Conservation (phyloP, 2,888 invertebrate species). For the Drosophila glabriapex region DNA sequence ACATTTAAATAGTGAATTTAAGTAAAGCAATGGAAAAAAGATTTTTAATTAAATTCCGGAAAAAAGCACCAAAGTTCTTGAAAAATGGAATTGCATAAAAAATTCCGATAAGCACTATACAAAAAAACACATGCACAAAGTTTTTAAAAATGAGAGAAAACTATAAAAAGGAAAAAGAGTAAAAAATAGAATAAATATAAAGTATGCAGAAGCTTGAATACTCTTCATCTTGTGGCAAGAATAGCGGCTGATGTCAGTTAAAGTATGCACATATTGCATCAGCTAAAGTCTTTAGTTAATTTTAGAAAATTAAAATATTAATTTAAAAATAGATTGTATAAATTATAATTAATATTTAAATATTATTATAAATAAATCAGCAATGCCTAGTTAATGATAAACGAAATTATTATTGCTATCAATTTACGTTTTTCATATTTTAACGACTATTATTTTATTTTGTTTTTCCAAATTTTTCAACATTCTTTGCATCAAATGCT, state of each 20-base stretch:
- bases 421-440: background rate
- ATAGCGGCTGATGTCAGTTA: background rate
- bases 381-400: background rate
- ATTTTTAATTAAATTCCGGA: slow-evolving; percentile 70
- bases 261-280: too few relatives aligned
- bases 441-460: background rate
- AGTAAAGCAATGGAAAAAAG: slow-evolving; percentile 43
- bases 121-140: slow-evolving; percentile 10
- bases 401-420: background rate
- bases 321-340: rapidly evolving
- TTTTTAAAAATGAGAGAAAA: slow-evolving; percentile 12
- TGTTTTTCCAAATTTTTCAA: background rate
- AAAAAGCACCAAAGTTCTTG: slow-evolving; percentile 14
- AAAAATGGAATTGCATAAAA: slow-evolving; percentile 29
- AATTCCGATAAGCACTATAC: slow-evolving; percentile 32
- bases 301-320: background rate
- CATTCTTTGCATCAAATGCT: background rate
- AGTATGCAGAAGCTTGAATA: background rate
- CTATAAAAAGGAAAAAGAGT: slow-evolving; percentile 11
- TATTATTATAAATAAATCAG: background rate
- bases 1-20: slow-evolving; percentile 25
- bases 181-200: slow-evolving; percentile 8
- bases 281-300: background rate
- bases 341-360: background rate
- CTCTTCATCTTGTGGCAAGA: background rate